A percentile compares a stretch with the other conserved stretches of the same genome.
phyloP scores from a whole-genome alignment of 2,113 vertebrate species.

The Gambusia affinis region DNA sequence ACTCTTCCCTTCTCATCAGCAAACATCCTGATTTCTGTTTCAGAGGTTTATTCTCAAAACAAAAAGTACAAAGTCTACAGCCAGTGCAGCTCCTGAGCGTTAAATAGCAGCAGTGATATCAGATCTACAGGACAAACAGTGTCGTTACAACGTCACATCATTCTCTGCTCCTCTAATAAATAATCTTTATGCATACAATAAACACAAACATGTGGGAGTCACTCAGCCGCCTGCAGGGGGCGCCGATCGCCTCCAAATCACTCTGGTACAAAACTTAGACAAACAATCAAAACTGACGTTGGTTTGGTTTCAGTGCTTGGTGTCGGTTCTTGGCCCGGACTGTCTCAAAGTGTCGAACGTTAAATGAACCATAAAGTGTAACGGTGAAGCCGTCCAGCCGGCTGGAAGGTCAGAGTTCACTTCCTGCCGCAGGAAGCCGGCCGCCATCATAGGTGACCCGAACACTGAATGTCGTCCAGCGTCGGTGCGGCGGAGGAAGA shows the following conservation, averaged over 20 bases:
- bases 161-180: slow-evolving; percentile 52
- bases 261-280: slow-evolving; percentile 62
- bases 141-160: slow-evolving; percentile 5
- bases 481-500: slow-evolving; percentile 21
- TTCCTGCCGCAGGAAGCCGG: not conserved
- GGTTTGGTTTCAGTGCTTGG: slow-evolving; percentile 51
- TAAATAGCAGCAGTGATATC: slow-evolving; percentile 50
- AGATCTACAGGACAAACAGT: slow-evolving; percentile 13
- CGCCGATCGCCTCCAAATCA: slow-evolving; percentile 42
- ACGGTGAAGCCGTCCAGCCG: slow-evolving; percentile 39
- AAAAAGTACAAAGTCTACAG: not conserved
- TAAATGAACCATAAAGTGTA: not conserved
- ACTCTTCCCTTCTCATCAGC: not conserved
- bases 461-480: slow-evolving; percentile 54
- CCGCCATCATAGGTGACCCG: slow-evolving; percentile 50
- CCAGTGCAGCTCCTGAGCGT: slow-evolving; percentile 55
- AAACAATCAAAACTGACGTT: slow-evolving; percentile 15
- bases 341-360: not conserved
- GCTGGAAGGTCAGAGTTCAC: not conserved
- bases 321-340: slow-evolving; percentile 45
- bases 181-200: slow-evolving; percentile 28
- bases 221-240: too few species aligned
- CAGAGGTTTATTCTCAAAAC: not conserved
- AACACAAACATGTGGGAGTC: not conserved
- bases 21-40: not conserved